These are phyloP conservation scores for Agonum fuliginosum DNA, from an alignment of 2,888 invertebrate genomes.

Conservation along the genomic window DNA sequence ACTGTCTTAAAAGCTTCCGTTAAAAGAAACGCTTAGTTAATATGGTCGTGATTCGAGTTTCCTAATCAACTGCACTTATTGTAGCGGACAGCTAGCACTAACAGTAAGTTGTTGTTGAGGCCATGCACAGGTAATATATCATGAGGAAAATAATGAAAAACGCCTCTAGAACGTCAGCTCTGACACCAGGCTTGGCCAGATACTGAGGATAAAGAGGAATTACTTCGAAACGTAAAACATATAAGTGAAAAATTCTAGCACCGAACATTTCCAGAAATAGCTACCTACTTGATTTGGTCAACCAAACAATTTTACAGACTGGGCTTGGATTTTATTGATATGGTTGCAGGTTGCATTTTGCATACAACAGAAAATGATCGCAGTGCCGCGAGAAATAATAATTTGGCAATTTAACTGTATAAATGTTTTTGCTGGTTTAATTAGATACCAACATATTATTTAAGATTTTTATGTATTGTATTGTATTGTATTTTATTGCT, in stretches of 20 bases:
- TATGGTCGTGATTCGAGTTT: slow-evolving; percentile 19
- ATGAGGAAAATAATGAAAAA: slow-evolving; percentile 34
- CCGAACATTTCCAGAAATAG: slow-evolving; percentile 68
- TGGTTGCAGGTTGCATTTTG: no score
- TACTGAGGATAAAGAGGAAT: slow-evolving; percentile 43
- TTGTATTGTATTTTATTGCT: no score
- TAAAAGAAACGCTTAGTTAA: neutral
- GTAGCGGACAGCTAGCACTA: no score
- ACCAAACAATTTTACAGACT: slow-evolving; percentile 63
- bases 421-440: no score
- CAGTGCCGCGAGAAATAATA: no score
- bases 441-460: no score
- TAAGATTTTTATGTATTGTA: no score
- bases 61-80: neutral
- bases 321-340: no score
- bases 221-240: slow-evolving; percentile 65
- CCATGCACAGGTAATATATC: slow-evolving; percentile 28
- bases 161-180: slow-evolving; percentile 25
- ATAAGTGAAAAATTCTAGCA: slow-evolving; percentile 67
- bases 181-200: neutral
- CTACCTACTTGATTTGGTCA: slow-evolving; percentile 70
- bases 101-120: slow-evolving; percentile 16
- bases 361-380: no score
- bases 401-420: no score
- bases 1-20: no score